Evolutionary conservation across 37 sponge, comb jelly and placozoan genomes (phyloP).

Genomic region (Halisarca cf. caerulea): DNA sequence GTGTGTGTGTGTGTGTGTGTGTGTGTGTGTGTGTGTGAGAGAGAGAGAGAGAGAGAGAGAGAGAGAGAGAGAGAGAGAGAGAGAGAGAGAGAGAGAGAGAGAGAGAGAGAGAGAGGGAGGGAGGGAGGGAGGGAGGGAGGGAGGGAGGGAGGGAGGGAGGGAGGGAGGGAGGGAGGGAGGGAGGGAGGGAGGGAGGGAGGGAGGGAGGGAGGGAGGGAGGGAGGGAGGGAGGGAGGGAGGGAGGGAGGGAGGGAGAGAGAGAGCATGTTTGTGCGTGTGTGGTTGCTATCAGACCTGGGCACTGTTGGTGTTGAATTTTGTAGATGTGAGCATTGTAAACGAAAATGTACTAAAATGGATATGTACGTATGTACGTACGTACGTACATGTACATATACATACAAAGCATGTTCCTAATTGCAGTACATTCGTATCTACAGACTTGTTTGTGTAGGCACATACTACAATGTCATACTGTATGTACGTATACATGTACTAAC

Average conservation of each 20-base stretch:
- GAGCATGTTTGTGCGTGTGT: background rate
- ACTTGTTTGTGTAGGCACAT: no score
- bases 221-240: constrained; percentile 17
- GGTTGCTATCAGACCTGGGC: background rate
- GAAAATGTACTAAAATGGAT: background rate
- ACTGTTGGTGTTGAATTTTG: no score
- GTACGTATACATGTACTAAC: background rate
- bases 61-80: constrained; percentile 27
- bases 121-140: background rate
- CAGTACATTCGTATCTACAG: background rate
- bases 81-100: constrained; percentile 30
- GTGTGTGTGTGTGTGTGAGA: no score
- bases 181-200: constrained; percentile 5
- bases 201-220: constrained; percentile 43
- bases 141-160: background rate
- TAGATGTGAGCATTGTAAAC: background rate
- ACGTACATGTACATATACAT: background rate
- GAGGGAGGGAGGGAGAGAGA: background rate
- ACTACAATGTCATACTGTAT: no score
- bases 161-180: background rate
- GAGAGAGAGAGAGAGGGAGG: background rate
- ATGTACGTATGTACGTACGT: background rate
- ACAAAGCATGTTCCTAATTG: background rate
- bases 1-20: no score
- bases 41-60: constrained; percentile 3